phyloP scores from a whole-genome alignment of 2,113 vertebrate genomes.

The Cervus canadensis region DNA sequence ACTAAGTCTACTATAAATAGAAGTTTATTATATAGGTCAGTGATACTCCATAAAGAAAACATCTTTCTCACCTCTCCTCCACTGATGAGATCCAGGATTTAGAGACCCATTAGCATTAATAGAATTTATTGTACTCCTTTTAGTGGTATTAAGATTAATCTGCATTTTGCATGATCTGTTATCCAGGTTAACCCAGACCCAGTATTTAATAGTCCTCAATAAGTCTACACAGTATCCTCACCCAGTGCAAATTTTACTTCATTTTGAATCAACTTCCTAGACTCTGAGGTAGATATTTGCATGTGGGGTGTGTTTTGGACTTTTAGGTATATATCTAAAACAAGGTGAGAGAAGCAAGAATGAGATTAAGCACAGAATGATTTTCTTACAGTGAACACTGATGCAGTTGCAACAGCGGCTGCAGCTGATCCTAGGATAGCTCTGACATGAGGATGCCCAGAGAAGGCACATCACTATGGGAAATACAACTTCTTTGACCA shows the following conservation, averaged over 20 bases:
- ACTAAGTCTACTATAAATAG: neutral
- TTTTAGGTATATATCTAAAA: neutral
- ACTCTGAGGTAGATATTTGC: neutral
- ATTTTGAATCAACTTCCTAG: neutral
- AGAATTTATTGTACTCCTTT: neutral
- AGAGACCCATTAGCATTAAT: neutral
- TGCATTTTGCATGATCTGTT: neutral
- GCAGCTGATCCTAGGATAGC: neutral
- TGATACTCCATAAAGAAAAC: neutral
- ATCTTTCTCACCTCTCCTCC: fast-evolving
- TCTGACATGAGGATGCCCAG: neutral
- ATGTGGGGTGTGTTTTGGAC: neutral
- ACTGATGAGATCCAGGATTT: neutral
- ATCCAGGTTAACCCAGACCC: neutral
- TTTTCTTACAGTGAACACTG: neutral
- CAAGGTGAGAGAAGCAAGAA: neutral
- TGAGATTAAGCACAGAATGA: neutral
- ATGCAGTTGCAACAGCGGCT: neutral
- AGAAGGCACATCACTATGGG: neutral
- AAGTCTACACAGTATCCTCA: neutral
- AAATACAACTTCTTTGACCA: neutral
- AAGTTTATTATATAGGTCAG: neutral
- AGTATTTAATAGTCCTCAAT: neutral
- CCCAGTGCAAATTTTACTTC: neutral
- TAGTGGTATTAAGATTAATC: neutral